Evolutionary conservation across 1,140 invertebrate species (phyloP), one percentile per base, ranked within the genome.

Genomic region (Carposina sasakii): DNA sequence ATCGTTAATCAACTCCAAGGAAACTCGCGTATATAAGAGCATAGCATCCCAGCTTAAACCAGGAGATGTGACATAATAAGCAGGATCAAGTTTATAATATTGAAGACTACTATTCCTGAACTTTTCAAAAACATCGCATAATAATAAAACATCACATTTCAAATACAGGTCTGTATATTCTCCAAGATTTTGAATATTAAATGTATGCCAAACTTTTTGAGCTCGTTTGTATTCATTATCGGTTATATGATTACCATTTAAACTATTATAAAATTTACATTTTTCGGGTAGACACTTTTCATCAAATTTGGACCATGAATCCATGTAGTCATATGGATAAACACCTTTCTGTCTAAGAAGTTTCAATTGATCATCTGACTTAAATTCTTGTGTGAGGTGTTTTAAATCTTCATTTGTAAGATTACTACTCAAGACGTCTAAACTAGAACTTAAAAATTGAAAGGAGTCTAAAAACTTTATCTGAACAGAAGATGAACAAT

Each of bases 41-140:
- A 76, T 74, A 17, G 67, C 61, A 51, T 77, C 69, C 54, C 60
- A 82, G 16, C 54, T 41, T n/a, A 76, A 60, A 10, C 56, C 57
- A 5, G 81, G 83, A 2, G 67, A 37, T 4, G 78, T 79, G 17
- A 47, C 63, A 61, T 76, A 86, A 26, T 76, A 63, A 16, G 55
- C 46, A 2, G 73, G 65, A 67, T 85, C 78, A 15, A 82, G 40
- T 6, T 45, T 24, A 54, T 81, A 82, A 19, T 44, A 53, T 31
- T 64, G 44, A 13, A 63, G 10, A 57, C 71, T 72, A 5, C 58
- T 44, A 9, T 42, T 28, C 43, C 79, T 30, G 63, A 85, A 85
- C 46, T 78, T 83, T 73, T 84, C 65, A 59, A 85, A 85, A 21
- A 84, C 52, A 57, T 85, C 79, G 2, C 63, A 43, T 22, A 86